A percentile compares a stretch with the other conserved stretches of the same genome.
These are phyloP conservation scores for Eidolon dupreanum DNA, from an alignment of 2,797 vertebrate genomes.

Conservation along the genomic window DNA sequence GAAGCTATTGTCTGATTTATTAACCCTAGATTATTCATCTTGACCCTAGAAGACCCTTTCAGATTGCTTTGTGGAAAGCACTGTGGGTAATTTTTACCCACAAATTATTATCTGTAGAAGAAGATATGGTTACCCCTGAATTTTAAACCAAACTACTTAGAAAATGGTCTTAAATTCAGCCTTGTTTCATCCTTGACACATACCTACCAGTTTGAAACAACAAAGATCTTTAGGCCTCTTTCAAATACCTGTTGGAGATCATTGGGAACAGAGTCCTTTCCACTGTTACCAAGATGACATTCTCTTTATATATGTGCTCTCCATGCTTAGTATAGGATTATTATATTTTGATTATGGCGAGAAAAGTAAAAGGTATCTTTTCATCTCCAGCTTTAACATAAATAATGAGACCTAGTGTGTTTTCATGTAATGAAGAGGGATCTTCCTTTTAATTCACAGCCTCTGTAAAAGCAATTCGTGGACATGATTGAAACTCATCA, in stretches of 20 bases:
- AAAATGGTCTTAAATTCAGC: background rate
- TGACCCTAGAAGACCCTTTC: background rate
- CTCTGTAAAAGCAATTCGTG: constrained; percentile 56
- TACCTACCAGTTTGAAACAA: background rate
- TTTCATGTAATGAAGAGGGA: constrained; percentile 35
- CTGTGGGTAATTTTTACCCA: background rate
- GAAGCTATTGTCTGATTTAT: background rate
- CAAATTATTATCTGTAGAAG: background rate
- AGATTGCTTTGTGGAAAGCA: background rate
- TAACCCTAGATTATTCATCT: background rate
- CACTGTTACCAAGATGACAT: background rate
- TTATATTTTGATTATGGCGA: background rate
- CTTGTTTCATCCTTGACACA: background rate
- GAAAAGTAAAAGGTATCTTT: background rate
- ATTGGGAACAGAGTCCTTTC: background rate
- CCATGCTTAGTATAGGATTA: constrained; percentile 3
- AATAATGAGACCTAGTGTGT: constrained; percentile 35
- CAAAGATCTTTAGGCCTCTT: background rate
- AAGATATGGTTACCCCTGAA: background rate
- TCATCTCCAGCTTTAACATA: constrained; percentile 14
- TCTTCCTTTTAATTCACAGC: constrained; percentile 71
- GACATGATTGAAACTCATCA: constrained; percentile 54
- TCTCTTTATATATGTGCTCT: background rate
- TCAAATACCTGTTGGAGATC: background rate
- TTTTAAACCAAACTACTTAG: background rate